Evolutionary conservation across 2,797 vertebrate genomes (phyloP).

Genomic region (Poecilia picta): DNA sequence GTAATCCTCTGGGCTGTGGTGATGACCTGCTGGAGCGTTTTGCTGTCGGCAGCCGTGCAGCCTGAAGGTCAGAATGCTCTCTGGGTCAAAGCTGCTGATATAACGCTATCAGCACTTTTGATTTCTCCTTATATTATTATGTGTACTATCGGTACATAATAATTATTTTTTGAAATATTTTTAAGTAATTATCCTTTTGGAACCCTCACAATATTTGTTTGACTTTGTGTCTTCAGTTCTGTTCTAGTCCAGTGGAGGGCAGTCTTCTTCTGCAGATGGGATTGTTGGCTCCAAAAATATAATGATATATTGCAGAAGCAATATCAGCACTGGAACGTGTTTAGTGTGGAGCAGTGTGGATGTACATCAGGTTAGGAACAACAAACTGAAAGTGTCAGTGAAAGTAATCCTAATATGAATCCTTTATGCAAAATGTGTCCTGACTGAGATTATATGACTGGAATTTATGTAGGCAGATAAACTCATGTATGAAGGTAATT

Average conservation of each 20-base stretch:
- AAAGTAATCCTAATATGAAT: neutral
- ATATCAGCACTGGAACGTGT: neutral
- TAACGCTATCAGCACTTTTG: neutral
- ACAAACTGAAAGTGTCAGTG: neutral
- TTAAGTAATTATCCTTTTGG: neutral
- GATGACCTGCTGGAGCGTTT: neutral
- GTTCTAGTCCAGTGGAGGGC: constrained; percentile 60
- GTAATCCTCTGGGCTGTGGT: neutral
- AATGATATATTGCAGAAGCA: neutral
- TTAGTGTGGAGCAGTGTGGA: neutral
- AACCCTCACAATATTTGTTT: neutral
- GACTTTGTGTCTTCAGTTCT: constrained; percentile 22
- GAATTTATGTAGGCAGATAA: neutral
- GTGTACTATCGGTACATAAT: neutral
- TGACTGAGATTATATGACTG: neutral
- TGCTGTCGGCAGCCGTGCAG: neutral
- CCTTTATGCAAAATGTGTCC: neutral
- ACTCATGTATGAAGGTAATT: neutral
- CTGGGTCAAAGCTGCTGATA: neutral
- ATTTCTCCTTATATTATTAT: neutral
- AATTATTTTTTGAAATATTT: neutral
- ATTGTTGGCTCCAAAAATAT: neutral
- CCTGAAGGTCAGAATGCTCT: neutral
- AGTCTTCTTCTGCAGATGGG: constrained; percentile 43
- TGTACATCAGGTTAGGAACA: neutral